phyloP scores from a whole-genome alignment of 1,140 invertebrate genomes.

The Saxidomus purpurata region DNA sequence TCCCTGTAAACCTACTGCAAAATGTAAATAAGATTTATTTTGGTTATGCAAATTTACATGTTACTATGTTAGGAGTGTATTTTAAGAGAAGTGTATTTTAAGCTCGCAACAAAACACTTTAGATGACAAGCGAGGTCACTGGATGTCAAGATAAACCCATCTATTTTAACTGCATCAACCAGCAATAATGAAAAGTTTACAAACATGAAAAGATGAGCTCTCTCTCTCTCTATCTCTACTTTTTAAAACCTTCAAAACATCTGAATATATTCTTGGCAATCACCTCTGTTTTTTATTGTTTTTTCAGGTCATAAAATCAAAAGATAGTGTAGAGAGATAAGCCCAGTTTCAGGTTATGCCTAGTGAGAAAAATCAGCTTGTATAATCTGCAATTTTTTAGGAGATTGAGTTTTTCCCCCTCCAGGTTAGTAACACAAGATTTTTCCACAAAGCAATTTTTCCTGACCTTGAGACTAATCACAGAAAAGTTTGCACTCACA shows the following conservation, averaged over 20 bases:
- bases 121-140: neutral
- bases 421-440: no score
- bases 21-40: slow-evolving; percentile 7
- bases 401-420: no score
- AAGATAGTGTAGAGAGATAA: neutral
- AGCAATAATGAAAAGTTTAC: no score
- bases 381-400: no score
- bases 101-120: neutral
- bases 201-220: neutral
- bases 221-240: neutral
- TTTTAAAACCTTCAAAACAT: neutral
- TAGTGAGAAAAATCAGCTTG: no score
- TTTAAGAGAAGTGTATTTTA: neutral
- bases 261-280: neutral
- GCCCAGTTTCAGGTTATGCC: neutral
- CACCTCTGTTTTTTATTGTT: neutral
- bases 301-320: neutral
- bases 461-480: no score
- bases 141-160: neutral
- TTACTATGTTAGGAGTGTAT: slow-evolving; percentile 19
- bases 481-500: no score
- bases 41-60: slow-evolving; percentile 28
- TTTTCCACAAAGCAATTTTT: no score
- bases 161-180: neutral
- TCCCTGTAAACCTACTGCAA: neutral